These are phyloP conservation scores for Homalodisca vitripennis DNA, from an alignment of 1,140 invertebrate genomes.

Conservation along the genomic window DNA sequence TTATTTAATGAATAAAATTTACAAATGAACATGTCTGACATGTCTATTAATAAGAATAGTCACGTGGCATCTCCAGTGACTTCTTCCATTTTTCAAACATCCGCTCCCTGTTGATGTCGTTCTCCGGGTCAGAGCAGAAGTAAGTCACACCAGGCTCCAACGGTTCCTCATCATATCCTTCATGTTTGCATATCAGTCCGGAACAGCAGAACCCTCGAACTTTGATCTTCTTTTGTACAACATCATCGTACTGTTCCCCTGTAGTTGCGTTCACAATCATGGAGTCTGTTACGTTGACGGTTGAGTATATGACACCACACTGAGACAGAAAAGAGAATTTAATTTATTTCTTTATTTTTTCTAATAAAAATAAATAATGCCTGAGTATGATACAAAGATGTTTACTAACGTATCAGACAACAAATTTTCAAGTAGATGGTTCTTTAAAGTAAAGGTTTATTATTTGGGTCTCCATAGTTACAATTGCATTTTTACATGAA, in stretches of 20 bases:
- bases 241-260: neutral
- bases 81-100: slow-evolving; percentile 20
- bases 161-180: slow-evolving; percentile 2
- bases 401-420: no score
- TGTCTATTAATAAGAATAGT: slow-evolving; percentile 11
- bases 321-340: no score
- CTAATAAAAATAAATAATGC: no score
- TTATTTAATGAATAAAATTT: no score
- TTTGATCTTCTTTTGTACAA: neutral
- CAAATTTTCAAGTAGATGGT: no score
- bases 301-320: neutral
- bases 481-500: no score
- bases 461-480: no score
- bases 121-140: slow-evolving; percentile 1
- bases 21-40: no score
- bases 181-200: neutral
- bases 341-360: no score
- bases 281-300: neutral
- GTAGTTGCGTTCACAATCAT: neutral
- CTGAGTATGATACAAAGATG: no score
- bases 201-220: neutral
- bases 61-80: slow-evolving; percentile 1
- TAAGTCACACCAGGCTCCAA: neutral
- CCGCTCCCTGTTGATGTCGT: neutral
- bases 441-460: no score